phyloP scores from a whole-genome alignment of 2,797 vertebrate species.

The Heterohyrax brucei region DNA sequence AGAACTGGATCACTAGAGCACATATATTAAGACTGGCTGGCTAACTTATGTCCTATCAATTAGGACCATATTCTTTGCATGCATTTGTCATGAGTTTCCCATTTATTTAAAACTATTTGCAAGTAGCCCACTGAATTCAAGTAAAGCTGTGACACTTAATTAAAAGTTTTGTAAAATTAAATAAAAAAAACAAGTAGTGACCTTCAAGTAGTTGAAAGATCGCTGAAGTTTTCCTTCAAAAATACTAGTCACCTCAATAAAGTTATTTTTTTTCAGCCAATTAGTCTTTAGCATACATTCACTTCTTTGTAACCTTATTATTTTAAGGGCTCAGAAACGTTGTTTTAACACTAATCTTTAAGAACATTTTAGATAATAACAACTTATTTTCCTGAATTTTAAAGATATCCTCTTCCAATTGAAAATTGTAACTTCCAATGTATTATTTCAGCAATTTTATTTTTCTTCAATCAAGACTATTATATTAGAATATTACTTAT shows the following conservation, averaged over 20 bases:
- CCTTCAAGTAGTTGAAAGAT: constrained; percentile 66
- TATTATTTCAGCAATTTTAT: constrained; percentile 66
- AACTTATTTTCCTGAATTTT: constrained; percentile 4
- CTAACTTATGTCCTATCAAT: constrained; percentile 26
- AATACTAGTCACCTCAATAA: constrained; percentile 11
- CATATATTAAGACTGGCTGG: background rate
- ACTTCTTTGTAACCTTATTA: constrained; percentile 54
- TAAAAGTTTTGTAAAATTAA: constrained; percentile 49
- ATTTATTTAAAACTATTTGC: constrained; percentile 43
- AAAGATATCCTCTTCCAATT: constrained; percentile 6
- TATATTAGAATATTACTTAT: constrained; percentile 51
- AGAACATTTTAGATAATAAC: constrained; percentile 43
- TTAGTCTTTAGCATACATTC: constrained; percentile 7
- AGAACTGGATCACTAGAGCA: constrained; percentile 7
- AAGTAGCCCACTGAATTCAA: constrained; percentile 33
- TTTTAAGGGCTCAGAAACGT: constrained; percentile 66
- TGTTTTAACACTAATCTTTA: constrained; percentile 50
- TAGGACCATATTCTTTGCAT: background rate
- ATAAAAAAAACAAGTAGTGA: constrained; percentile 50
- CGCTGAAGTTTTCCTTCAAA: constrained; percentile 44
- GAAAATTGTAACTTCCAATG: constrained; percentile 64
- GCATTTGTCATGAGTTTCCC: constrained; percentile 22
- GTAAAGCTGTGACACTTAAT: background rate
- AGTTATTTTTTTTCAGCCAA: constrained; percentile 18
- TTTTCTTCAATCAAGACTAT: constrained; percentile 56